A percentile compares a stretch with the other conserved stretches of the same genome.
phyloP scores from a whole-genome alignment of 2,113 vertebrate species.

The Oplegnathus fasciatus region DNA sequence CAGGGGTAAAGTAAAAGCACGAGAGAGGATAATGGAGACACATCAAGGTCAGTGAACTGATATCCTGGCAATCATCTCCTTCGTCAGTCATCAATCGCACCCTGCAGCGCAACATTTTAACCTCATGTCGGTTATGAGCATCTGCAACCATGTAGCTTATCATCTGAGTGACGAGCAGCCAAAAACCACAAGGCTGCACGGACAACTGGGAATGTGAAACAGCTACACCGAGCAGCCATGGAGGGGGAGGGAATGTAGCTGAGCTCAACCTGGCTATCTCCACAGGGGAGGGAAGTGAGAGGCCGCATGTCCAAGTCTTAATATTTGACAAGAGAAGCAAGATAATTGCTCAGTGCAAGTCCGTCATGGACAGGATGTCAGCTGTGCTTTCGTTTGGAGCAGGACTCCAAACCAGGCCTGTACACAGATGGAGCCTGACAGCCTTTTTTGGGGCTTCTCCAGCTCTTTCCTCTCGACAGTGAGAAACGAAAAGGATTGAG shows the following conservation, averaged over 20 bases:
- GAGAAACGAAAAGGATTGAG: slow-evolving; percentile 53
- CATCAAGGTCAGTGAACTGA: slow-evolving; percentile 59
- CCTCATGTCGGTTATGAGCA: slow-evolving; percentile 40
- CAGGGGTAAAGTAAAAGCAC: slow-evolving; percentile 30
- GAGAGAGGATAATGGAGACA: slow-evolving; percentile 31
- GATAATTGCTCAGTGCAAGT: slow-evolving; percentile 72
- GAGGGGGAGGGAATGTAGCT: slow-evolving; percentile 22
- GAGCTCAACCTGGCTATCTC: slow-evolving; percentile 65
- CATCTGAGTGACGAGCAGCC: slow-evolving; percentile 40
- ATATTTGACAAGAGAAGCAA: slow-evolving; percentile 72
- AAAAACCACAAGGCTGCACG: slow-evolving; percentile 61
- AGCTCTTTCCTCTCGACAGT: slow-evolving; percentile 53
- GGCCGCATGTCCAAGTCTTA: slow-evolving; percentile 57
- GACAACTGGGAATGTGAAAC: slow-evolving; percentile 68
- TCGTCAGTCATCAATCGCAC: slow-evolving; percentile 50
- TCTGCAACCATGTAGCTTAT: slow-evolving; percentile 63
- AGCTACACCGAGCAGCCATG: slow-evolving; percentile 42
- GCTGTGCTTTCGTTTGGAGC: slow-evolving; percentile 72
- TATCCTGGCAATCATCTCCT: slow-evolving; percentile 31
- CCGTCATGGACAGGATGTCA: slow-evolving; percentile 73
- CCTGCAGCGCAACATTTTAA: slow-evolving; percentile 49
- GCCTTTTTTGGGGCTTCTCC: slow-evolving; percentile 66
- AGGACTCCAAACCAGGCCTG: slow-evolving; percentile 54
- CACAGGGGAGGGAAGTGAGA: slow-evolving; percentile 51
- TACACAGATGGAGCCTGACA: slow-evolving; percentile 74